A percentile compares a stretch with the other conserved stretches of the same genome.
Conservation (phyloP, 2,113 vertebrate species). For the Campylorhamphus procurvoides region DNA sequence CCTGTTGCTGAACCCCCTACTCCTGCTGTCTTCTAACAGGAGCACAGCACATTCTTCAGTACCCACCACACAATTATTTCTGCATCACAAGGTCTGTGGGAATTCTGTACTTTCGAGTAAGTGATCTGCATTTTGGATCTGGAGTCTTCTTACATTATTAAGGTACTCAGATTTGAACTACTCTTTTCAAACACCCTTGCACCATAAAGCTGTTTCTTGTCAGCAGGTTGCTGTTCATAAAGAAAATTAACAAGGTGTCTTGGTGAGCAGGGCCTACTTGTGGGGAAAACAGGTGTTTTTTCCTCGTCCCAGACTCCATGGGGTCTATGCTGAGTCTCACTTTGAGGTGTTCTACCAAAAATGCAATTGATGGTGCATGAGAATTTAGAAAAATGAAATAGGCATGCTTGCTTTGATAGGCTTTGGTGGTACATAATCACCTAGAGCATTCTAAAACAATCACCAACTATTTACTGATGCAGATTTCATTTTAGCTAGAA, state of each 20-base stretch:
- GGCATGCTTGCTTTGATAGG: neutral
- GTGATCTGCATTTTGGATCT: neutral
- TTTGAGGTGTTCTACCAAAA: neutral
- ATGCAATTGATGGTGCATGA: neutral
- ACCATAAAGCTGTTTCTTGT: neutral
- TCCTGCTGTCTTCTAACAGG: neutral
- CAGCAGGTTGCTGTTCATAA: neutral
- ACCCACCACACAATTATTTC: neutral
- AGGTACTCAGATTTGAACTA: neutral
- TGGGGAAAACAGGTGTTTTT: neutral
- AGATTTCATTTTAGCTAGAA: neutral
- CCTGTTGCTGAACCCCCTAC: neutral
- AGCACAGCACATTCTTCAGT: neutral
- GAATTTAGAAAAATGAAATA: neutral
- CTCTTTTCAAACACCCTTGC: neutral
- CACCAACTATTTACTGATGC: neutral
- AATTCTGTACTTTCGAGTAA: neutral
- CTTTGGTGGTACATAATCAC: neutral
- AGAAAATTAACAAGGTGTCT: neutral
- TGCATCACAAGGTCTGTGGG: neutral
- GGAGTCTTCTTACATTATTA: neutral
- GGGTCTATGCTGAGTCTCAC: neutral
- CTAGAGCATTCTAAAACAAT: neutral
- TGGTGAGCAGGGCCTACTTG: neutral
- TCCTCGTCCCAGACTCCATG: neutral